Conservation (phyloP, 2,113 vertebrate species). For the Corythaixoides concolor region DNA sequence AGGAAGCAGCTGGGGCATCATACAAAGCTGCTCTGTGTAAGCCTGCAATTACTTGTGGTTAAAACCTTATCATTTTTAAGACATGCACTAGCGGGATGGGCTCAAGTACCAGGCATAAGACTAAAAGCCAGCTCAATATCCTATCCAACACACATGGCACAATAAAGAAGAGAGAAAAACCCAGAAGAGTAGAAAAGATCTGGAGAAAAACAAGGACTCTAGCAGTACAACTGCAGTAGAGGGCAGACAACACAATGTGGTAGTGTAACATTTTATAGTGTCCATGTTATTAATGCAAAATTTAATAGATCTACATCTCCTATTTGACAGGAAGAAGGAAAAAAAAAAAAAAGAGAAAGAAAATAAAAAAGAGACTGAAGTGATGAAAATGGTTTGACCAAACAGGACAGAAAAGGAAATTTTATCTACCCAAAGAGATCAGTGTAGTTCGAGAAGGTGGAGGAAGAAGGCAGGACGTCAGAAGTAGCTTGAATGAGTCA, state of each 20-base stretch:
- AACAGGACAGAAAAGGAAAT: not conserved
- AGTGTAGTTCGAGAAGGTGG: not conserved
- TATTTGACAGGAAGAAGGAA: not conserved
- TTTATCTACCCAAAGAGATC: not conserved
- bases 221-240: not conserved
- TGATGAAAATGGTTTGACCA: not conserved
- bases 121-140: not conserved
- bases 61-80: not conserved
- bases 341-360: accelerated
- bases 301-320: not conserved
- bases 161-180: not conserved
- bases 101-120: not conserved
- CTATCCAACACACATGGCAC: not conserved
- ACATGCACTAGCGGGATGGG: not conserved
- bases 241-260: not conserved
- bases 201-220: not conserved
- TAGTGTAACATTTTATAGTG: not conserved
- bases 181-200: not conserved
- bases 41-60: not conserved
- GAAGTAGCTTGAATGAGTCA: not conserved
- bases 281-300: not conserved
- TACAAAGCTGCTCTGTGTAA: not conserved
- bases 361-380: not conserved
- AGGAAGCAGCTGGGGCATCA: not conserved
- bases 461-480: not conserved